Evolutionary conservation across 2,797 vertebrate species (phyloP), one percentile per base, ranked within the genome.

Genomic region (Staurois parvus): DNA sequence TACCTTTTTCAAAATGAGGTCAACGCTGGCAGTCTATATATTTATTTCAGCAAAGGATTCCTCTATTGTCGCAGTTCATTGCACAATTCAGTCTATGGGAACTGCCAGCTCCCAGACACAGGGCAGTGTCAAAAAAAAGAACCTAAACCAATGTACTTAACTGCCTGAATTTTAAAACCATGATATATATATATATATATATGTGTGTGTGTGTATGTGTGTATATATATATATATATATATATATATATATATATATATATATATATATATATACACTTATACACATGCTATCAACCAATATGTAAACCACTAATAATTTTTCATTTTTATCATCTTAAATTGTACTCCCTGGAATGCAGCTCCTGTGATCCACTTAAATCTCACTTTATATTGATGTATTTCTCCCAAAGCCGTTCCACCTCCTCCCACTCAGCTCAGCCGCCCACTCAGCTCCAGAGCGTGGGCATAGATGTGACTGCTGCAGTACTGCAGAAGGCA

Each of bases 361-460:
- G 85, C 85, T 76, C 75, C 45, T 72, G 79, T 77, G 52, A 70
- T 73, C 72, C 56, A 67, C 28, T 56, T 17, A 83, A 74, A 78
- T 86, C 68, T 83, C 28, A 17, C 80, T 83, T 87, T 83, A 72
- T 86, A 83, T 86, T 86, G 85, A 83, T 87, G 79, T 74, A 80
- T 81, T 48, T 87, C 75, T 87, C 85, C 85, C 68, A 30, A 69
- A 86, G 80, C 59, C 80, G 72, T 52, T 69, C 79, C 56, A 68
- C 85, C 81, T 83, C 85, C 85, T 76, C 85, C 85, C 81, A 83
- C 85, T 69, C 85, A 29, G 85, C 79, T 62, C 85, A 75, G 76
- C 85, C 85, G 85, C 85, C 85, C 85, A 87, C 85, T 87, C 85
- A 87, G 81, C 80, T 79, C 79, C 32, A 37, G 45, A 78, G 85